A percentile compares a stretch with the other conserved stretches of the same genome.
Evolutionary conservation across 2,797 vertebrate species (phyloP).

Genomic region (Vespertilio murinus): DNA sequence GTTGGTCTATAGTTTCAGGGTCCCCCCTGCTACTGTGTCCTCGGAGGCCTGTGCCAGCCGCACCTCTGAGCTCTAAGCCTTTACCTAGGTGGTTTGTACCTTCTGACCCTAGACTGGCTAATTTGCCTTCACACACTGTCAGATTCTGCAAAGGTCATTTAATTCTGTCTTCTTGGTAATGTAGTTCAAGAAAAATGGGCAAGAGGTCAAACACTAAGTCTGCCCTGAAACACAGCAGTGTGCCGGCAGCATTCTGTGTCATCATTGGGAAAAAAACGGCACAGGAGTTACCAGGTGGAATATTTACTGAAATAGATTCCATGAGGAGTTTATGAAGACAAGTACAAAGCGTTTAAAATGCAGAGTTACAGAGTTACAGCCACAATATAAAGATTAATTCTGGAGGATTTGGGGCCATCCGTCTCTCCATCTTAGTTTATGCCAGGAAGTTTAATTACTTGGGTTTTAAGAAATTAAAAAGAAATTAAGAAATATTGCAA

Average conservation of each 20-base stretch:
- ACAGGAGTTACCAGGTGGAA: neutral
- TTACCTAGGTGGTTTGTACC: slow-evolving; percentile 13
- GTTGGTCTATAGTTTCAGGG: neutral
- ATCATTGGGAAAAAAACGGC: neutral
- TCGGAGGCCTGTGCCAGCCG: neutral
- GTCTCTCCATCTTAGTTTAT: neutral
- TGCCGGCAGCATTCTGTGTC: neutral
- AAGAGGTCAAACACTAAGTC: slow-evolving; percentile 32
- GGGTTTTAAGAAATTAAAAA: too few relatives aligned
- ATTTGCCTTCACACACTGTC: slow-evolving; percentile 50
- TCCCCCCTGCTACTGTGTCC: neutral
- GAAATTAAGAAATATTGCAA: too few relatives aligned
- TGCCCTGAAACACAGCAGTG: neutral
- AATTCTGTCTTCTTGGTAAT: slow-evolving; percentile 40
- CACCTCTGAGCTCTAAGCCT: neutral
- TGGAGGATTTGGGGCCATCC: neutral
- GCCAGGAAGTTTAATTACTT: slow-evolving; percentile 16
- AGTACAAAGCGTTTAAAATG: slow-evolving; percentile 20
- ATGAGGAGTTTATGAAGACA: slow-evolving; percentile 28
- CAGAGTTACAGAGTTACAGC: neutral
- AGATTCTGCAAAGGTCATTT: slow-evolving; percentile 46
- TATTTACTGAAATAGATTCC: neutral
- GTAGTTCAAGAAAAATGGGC: slow-evolving; percentile 51
- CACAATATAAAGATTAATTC: slow-evolving; percentile 28
- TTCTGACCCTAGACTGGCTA: slow-evolving; percentile 20